Conservation (phyloP, 2,113 vertebrate genomes). For the Speoplatyrhinus poulsoni region DNA sequence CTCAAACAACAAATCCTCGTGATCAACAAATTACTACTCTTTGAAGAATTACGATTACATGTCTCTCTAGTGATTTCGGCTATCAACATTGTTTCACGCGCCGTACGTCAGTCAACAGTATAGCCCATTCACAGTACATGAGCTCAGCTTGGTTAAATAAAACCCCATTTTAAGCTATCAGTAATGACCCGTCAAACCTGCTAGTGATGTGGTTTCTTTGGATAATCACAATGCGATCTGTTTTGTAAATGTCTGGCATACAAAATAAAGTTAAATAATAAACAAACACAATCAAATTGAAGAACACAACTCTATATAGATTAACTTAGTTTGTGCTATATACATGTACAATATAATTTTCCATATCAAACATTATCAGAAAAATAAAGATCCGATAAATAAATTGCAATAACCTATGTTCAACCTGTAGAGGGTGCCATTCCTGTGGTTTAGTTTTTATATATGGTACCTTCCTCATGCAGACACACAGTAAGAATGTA, state of each 20-base stretch:
- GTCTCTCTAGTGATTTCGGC: conserved; percentile 46
- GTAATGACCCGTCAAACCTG: conserved; percentile 41
- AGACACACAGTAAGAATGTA: not conserved
- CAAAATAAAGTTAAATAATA: no score
- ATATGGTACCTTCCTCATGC: not conserved
- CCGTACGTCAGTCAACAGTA: conserved; percentile 14
- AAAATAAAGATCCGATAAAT: no score
- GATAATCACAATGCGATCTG: no score
- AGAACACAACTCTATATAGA: no score
- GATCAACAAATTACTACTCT: conserved; percentile 44
- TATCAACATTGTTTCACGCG: conserved; percentile 48
- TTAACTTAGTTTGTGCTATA: no score
- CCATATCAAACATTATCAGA: not conserved
- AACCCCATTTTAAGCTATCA: conserved; percentile 28
- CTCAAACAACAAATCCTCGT: conserved; percentile 46
- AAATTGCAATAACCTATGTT: no score
- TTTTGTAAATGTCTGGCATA: no score
- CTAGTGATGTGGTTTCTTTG: conserved; percentile 27
- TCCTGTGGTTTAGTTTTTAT: no score
- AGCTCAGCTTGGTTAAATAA: conserved; percentile 35
- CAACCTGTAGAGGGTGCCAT: no score
- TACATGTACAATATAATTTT: not conserved
- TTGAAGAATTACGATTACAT: conserved; percentile 45
- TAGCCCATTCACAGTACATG: conserved; percentile 32
- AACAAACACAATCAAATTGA: no score